Base-by-base conservation (phyloP, 35 echinoderm and acorn worm genomes). In the Amphiura filiformis region DNA sequence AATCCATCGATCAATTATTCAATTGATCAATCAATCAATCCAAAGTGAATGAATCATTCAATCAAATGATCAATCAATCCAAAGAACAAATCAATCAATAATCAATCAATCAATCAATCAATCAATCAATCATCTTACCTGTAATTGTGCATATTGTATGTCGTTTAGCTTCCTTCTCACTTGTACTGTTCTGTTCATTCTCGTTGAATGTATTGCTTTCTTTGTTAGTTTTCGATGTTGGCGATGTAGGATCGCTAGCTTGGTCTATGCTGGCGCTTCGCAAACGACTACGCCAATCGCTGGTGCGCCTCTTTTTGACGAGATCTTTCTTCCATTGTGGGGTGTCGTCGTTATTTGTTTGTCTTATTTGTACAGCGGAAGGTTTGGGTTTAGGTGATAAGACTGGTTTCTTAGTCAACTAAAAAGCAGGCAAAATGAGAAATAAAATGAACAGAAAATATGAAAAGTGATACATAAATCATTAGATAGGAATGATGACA, bases 131-230 rank as follows among this genome's bases (percentile, higher is more conserved):
- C n/a, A 47, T 3, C 61, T 70, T 70, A 70, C 61, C 61, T 70
- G 61, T 26, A 70, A 70, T 70, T 26, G 61, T 70, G 61, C 61
- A 70, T 70, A 70, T 70, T 70, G 61, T 70, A 23, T 70, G 61
- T 30, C 61, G 7, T 23, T 70, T 70, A 3, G 17, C 26, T 70
- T 70, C 61, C 61, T 70, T 70, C 7, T 70, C 26, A 11, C 26
- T 70, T 3, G 9, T n/a, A 70, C 61, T 70, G 26, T n/a, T 70
- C 2, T 17, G 4, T 4, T 47, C 17, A 4, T 47, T 4, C 17
- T 47, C 41, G 17, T 47, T 47, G 4, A 13, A 1, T 13, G 7
- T 70, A 3, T 70, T 23, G 28, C 26, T 70, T 23, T 13, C 1
- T 23, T 70, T 70, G 61, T 70, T 70, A 13, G 61, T 70, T 70